A percentile compares a stretch with the other conserved stretches of the same genome.
These are phyloP conservation scores for Ceyx melanurus DNA, from an alignment of 2,113 vertebrate species.

Conservation along the genomic window DNA sequence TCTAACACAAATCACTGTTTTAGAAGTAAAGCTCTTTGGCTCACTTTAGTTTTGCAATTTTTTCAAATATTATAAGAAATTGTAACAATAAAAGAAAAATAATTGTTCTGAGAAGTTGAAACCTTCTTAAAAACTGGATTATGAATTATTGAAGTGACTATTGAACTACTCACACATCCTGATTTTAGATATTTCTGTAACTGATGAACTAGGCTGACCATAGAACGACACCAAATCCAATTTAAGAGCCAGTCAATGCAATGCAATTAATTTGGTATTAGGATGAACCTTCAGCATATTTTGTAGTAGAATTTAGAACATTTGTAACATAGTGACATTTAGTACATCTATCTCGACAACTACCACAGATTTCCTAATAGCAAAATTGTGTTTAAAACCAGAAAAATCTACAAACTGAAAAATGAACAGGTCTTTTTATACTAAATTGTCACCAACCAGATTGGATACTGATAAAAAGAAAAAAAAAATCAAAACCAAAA, in stretches of 20 bases:
- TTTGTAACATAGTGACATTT: not conserved
- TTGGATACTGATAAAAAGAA: not conserved
- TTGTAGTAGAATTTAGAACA: not conserved
- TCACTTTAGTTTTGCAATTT: not conserved
- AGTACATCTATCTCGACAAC: not conserved
- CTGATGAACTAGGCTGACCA: constrained; percentile 19
- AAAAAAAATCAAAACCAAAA: not conserved
- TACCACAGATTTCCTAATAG: not conserved
- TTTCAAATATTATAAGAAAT: not conserved
- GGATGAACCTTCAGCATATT: not conserved
- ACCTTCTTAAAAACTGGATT: constrained; percentile 12
- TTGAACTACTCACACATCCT: constrained; percentile 13
- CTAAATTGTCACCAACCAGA: not conserved
- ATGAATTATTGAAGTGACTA: constrained; percentile 1
- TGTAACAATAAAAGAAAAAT: not conserved
- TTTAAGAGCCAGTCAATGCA: constrained; percentile 21
- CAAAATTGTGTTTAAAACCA: not conserved
- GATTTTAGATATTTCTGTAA: constrained; percentile 22
- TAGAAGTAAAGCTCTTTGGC: not conserved
- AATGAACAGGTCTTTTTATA: not conserved
- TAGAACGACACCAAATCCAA: not conserved
- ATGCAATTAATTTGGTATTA: constrained; percentile 43
- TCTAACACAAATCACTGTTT: not conserved
- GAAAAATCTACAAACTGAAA: not conserved
- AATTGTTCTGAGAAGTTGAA: not conserved